Evolutionary conservation across 2,113 vertebrate genomes (phyloP), one percentile per base, ranked within the genome.

Genomic region (Salvelinus namaycush): DNA sequence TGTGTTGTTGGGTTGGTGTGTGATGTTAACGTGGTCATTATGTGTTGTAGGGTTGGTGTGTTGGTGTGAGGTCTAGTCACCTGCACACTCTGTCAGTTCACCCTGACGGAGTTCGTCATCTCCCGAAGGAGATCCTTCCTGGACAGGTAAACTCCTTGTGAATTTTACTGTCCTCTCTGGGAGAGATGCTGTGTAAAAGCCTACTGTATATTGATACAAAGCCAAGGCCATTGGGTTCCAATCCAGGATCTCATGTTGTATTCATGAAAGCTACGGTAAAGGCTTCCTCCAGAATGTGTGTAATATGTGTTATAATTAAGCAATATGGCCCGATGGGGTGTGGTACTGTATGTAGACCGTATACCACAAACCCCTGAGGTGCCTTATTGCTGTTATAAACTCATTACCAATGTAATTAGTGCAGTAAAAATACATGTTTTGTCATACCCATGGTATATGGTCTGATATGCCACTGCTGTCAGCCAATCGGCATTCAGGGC

Each of bases 1-100:
- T 79, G 49, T 80, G 67, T 77, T 83, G 34, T 72, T 87, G 87
- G 87, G 87, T 66, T 88, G 87, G 87, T 88, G 87, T 71, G 87
- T 5, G 16, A 54, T 54, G 16, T 54, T 54, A 18, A 54, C 18
- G 51, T 54, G 16, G 16, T 4, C 51, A 54, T 54, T 79, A 49
- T 77, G 67, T 83, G 49, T 73, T 54, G 16, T 18, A 88, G 87
- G 87, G 87, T 67, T 88, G 87, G 87, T 88, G 87, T 71, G 87
- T 54, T 18, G 51, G 51, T 54, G 16, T 87, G 76, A 83, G 77
- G 60, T 85, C 87, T 16, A 86, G 81, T 60, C 79, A 86, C 4
- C 74, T 76, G 13, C 83, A 76, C 13, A 74, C 78, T 51, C 70
- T 83, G 16, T 77, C 87, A 7, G 72, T 87, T 69, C 87, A 87